Evolutionary conservation across 2,888 invertebrate species (phyloP), one percentile per base, ranked within the genome.

Genomic region (Thymelicus lineola): DNA sequence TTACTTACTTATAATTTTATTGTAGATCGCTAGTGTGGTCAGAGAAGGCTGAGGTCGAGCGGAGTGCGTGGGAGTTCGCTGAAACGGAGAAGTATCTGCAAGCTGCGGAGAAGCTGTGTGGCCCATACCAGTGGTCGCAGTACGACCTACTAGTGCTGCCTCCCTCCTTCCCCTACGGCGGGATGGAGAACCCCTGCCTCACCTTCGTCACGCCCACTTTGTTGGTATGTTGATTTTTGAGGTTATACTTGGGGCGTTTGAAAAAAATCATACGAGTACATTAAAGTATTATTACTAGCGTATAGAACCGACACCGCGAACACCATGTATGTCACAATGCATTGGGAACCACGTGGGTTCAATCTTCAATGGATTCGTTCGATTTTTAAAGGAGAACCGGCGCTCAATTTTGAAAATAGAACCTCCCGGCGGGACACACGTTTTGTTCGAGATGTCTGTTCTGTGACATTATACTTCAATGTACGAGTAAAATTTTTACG

Each of bases 181-280:
- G 99, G 20, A 99, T 99, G 99, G 99, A 99, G 89, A 99, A 99
- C 93, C 99, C 99, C 0, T 98, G 98, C 84, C 90, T 99, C 62
- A 99, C 98, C 0, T 99, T 99, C 89, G 97, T 98, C 4, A 98
- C 99, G 0, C 99, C 99, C 5, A 98, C 99, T 0, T 83, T 98
- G 62, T 89, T 99, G 92, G 97, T 97, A 86, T 94, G 94, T 83
- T 48, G 36, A 1, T 17, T n/a, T 28, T 20, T 20, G 20, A 20
- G 3, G 20, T 20, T 20, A 20, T 20, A 20, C 20, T n/a, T 28
- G 28, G 28, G 7, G 15, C 35, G 14, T 20, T 57, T 28, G 28
- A 5, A 28, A 2, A 28, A 28, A 28, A 28, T 28, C 5, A 28
- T 28, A 28, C 28, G 20, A 20, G n/a, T n/a, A n/a, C n/a, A n/a